Base-by-base conservation (phyloP, 2,888 invertebrate genomes). In the Sclerodermus sp. region DNA sequence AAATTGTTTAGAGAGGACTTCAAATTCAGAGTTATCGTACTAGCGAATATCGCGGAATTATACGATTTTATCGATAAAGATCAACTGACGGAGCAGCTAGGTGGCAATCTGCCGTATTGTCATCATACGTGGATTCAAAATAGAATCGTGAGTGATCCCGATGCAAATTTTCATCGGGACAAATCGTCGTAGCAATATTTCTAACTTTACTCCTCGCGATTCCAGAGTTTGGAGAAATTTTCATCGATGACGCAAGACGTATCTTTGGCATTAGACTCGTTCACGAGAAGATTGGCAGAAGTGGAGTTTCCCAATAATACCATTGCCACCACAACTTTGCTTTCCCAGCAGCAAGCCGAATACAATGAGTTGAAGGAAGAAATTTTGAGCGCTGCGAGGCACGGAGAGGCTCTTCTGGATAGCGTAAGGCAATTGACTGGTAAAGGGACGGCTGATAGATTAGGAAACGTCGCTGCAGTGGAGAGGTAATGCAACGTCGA, bases 61-160 rank as follows among this genome's bases (percentile, higher is more conserved):
- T 89, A 91, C 69, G 90, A 93, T 54, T 88, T 91, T 75, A 84
- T 97, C 55, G 92, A 92, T 67, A 82, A 85, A 58, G 86, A 87
- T 62, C 93, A 95, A 78, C 81, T 97, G 61, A 96, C 96, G 0
- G 83, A 86, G 29, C 96, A 96, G 75, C 84, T 98, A 54, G 94
- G 93, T 2, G 97, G 97, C 1, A 85, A 86, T 55, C 81, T 97
- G 58, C 87, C 89, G 55, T 97, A 96, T 80, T 91, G 92, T 67
- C 94, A 97, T 78, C 86, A 92, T 49, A 93, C 95, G 73, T 98
- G 97, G 97, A 95, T 97, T 74, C 91, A 96, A 71, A 95, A 97
- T 79, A 85, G 97, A 82, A 91, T 94, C 79, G 96, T 97, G 79
- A 85, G 88, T 81, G 44, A 41, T 56, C n/a, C n/a, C 8, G 23